phyloP scores from a whole-genome alignment of 2,888 invertebrate species.

The Apomyelois bistriatella region DNA sequence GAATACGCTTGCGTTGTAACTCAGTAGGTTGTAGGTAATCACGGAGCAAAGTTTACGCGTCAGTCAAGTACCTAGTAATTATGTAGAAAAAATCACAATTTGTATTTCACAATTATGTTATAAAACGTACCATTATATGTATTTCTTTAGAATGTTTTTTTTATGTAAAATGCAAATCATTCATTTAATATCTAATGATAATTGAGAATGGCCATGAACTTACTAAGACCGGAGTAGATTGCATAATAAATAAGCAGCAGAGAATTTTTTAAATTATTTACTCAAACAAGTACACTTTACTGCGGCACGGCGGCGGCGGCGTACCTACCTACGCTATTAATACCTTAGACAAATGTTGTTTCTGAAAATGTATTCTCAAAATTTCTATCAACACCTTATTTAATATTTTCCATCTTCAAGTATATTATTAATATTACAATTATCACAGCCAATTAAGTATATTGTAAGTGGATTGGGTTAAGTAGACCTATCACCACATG shows the following conservation, averaged over 20 bases:
- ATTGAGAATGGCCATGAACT: background rate
- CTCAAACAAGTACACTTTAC: background rate
- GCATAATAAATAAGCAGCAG: conserved; percentile 18
- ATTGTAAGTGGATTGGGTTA: background rate
- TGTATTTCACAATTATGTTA: background rate
- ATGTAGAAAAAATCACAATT: background rate
- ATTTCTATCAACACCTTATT: background rate
- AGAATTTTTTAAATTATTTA: conserved; percentile 9
- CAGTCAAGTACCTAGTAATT: conserved; percentile 1
- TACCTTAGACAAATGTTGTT: background rate
- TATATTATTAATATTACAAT: background rate
- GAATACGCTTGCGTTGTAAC: too few species aligned
- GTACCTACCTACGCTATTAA: background rate
- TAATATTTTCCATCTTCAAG: background rate
- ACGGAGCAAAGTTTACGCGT: conserved; percentile 15
- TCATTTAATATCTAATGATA: background rate
- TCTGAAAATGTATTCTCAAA: background rate
- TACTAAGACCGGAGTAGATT: conserved; percentile 23
- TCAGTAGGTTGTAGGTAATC: too few species aligned
- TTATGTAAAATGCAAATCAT: background rate
- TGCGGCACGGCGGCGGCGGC: background rate
- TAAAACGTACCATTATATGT: too few species aligned
- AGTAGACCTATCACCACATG: background rate
- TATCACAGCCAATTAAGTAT: conserved; percentile 9
- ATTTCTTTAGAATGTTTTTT: background rate